These are phyloP conservation scores for Dendrocincla fuliginosa DNA, from an alignment of 2,797 vertebrate species.

Conservation along the genomic window DNA sequence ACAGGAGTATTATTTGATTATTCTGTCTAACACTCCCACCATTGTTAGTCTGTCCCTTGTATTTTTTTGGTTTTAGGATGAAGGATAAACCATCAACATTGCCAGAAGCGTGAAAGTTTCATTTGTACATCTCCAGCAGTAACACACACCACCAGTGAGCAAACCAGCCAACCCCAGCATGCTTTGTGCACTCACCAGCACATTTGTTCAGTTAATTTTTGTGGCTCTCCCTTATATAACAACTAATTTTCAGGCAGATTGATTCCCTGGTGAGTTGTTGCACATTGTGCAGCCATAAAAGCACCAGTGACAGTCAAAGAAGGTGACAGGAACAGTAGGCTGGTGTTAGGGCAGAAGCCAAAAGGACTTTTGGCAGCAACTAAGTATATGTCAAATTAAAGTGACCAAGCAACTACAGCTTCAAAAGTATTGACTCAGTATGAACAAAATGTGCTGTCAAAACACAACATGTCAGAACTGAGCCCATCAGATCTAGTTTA, in stretches of 20 bases:
- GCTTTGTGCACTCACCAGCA: not conserved
- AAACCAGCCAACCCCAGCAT: not conserved
- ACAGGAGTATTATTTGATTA: not conserved
- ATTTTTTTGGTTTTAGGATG: not conserved
- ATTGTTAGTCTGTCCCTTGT: not conserved
- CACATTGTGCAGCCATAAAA: constrained; percentile 61
- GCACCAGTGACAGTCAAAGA: constrained; percentile 39
- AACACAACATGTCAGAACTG: constrained; percentile 57
- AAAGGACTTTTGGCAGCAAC: constrained; percentile 62
- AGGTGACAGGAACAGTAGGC: constrained; percentile 63
- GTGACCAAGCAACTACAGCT: constrained; percentile 59
- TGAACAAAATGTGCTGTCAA: constrained; percentile 68
- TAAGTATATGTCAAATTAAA: constrained; percentile 49
- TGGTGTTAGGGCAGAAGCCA: constrained; percentile 61
- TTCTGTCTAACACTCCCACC: not conserved
- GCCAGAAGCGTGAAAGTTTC: not conserved
- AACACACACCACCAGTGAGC: not conserved
- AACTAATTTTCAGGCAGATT: constrained; percentile 38
- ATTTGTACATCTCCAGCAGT: not conserved
- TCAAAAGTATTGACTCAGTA: constrained; percentile 65
- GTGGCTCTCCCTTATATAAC: constrained; percentile 25
- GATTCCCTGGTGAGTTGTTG: constrained; percentile 53
- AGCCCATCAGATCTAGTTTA: constrained; percentile 48
- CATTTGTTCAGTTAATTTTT: constrained; percentile 23
- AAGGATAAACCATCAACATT: not conserved